Base-by-base conservation (phyloP, 2,888 invertebrate genomes). In the Eueremaeus valkanovi region DNA sequence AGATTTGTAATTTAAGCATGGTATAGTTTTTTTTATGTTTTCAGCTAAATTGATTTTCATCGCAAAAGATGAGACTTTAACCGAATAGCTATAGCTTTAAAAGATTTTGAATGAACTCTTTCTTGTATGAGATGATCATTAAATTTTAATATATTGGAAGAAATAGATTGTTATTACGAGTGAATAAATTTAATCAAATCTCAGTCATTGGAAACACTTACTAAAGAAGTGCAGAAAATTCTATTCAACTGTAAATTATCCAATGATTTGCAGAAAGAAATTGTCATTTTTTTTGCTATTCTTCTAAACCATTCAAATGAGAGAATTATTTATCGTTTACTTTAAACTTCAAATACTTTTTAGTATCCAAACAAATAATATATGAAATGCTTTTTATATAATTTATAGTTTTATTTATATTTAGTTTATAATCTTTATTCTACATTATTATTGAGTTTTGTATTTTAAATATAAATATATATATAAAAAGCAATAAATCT, bases 111-210 rank as follows among this genome's bases (percentile, higher is more conserved):
- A 45, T 18, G 49, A 16, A 45, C 2, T 16, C 6, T 45, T 11
- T 45, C 6, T 45, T 45, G 11, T 13, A 2, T 16, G 11, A 61
- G 18, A 36, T n/a, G 13, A 61, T 61, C 61, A 61, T 61, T 61
- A 33, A 33, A 61, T 61, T 61, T 61, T n/a, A 9, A 49, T 6
- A 33, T 61, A 18, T 16, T 16, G 2, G 1, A 33, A 21, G 31
- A 61, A 61, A 66, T 9, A n/a, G 63, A 66, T 66, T 66, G 63
- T 36, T 66, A 66, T 66, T 36, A 29, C 63, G 63, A 36, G 11
- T 66, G 63, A 66, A 66, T 66, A 66, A 31, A 66, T 66, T 66
- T 66, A 61, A 61, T 61, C 61, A 61, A 33, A 33, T 61, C 36
- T 36, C 11, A 36, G 11, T 36, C 45, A 11, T 13, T 45, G n/a